Evolutionary conservation across 1,140 invertebrate species (phyloP), one percentile per base, ranked within the genome.

Genomic region (Drosophila ercepeae): DNA sequence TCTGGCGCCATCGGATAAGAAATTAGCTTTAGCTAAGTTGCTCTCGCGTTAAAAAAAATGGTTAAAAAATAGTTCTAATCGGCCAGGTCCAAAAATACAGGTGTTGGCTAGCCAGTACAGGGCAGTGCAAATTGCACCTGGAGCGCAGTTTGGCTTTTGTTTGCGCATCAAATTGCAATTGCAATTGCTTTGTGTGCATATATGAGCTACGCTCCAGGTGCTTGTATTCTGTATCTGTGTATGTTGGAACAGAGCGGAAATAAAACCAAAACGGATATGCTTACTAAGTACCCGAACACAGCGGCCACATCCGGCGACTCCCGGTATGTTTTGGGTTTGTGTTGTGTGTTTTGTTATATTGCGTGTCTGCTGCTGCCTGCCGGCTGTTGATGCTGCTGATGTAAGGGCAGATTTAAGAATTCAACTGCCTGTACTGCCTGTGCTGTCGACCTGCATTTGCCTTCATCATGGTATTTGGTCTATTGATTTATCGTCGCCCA

Each of bases 201-300:
- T 34, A 71, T 59, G 49, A 73, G 75, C 55, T 57, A 71, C 21
- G 29, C 41, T 29, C 42, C 36, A 51, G 44, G 39, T 44, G 41
- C 41, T 29, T n/a, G 29, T 23, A 5, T 52, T 53, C 36, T 27
- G 49, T 53, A 52, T 61, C 23, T 25, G 13, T 48, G 41, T 32
- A n/a, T n/a, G 46, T 42, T 27, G 46, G 44, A 39, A 52, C 60
- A 27, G 48, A 81, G 53, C 82, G 81, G 81, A 86, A 88, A 86
- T 86, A 86, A 86, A 86, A 86, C 77, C 76, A 88, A 86, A 86
- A 82, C 82, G 81, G 82, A 86, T 88, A 88, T 86, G 82, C 82
- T 88, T 77, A 68, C 82, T 88, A 88, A 86, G 82, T 88, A 81
- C 82, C 76, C 44, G 41, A 76, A 77, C 82, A 86, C 82, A 73